Conservation (phyloP, 2,113 vertebrate species). For the Neodon shergylaensis region DNA sequence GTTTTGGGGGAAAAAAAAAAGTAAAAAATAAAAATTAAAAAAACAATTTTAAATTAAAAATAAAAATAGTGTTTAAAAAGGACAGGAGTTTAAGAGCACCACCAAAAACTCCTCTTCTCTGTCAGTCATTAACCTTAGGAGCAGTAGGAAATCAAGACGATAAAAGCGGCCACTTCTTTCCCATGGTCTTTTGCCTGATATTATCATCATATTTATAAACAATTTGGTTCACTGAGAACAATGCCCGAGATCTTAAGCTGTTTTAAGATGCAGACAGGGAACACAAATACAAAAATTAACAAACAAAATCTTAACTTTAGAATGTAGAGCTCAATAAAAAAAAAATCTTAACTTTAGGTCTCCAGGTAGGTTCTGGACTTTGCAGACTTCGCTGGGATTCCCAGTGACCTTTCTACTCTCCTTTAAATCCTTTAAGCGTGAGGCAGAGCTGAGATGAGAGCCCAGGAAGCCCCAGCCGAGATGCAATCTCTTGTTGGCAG, state of each 20-base stretch:
- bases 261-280: neutral
- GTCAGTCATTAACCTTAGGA: constrained; percentile 6
- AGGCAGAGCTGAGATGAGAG: neutral
- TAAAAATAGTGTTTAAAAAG: neutral
- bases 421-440: constrained; percentile 29
- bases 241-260: constrained; percentile 36
- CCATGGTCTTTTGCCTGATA: constrained; percentile 18
- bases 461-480: neutral
- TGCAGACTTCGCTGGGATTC: constrained; percentile 21
- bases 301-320: neutral
- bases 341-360: neutral
- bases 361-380: constrained; percentile 17
- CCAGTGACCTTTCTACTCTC: neutral
- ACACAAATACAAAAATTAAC: neutral
- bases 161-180: constrained; percentile 44
- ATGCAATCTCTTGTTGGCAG: constrained; percentile 45
- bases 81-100: neutral
- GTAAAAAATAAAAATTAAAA: too few species aligned
- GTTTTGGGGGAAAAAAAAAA: too few species aligned
- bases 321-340: too few species aligned
- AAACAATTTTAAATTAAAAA: neutral
- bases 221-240: constrained; percentile 57
- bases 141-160: constrained; percentile 36
- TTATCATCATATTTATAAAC: constrained; percentile 45
- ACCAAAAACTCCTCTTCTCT: neutral